These are phyloP conservation scores for Argyresthia goedartella DNA, from an alignment of 2,888 invertebrate genomes.

Conservation along the genomic window DNA sequence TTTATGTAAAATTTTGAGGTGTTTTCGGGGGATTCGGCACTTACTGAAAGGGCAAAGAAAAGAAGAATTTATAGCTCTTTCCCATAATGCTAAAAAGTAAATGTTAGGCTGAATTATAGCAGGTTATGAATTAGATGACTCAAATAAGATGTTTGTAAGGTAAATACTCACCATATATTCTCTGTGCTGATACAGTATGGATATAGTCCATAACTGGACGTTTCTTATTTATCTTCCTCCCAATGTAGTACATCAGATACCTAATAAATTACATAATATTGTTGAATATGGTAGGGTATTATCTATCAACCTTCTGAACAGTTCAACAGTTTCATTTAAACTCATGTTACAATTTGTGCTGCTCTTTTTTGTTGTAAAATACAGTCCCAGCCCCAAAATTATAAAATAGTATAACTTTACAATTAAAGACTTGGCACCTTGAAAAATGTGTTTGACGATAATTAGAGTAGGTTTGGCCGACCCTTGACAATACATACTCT, in stretches of 20 bases:
- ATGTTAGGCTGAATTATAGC: too few species aligned
- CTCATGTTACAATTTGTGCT: not conserved
- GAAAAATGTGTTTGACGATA: not conserved
- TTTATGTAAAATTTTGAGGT: too few species aligned
- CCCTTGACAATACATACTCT: not conserved
- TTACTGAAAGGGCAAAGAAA: too few species aligned
- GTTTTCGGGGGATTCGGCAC: too few species aligned
- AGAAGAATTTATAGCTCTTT: too few species aligned
- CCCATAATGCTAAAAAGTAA: too few species aligned
- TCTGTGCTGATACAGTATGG: conserved; percentile 77
- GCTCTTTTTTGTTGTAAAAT: not conserved
- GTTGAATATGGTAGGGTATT: not conserved
- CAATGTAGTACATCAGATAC: conserved; percentile 79
- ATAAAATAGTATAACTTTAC: not conserved
- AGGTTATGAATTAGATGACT: too few species aligned
- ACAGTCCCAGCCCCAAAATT: not conserved
- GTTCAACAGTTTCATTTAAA: not conserved
- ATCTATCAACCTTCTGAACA: not conserved
- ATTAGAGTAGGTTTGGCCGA: not conserved
- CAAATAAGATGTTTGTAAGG: too few species aligned
- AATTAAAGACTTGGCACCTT: not conserved
- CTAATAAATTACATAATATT: conserved; percentile 49
- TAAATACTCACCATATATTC: conserved; percentile 81
- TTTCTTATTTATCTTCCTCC: conserved; percentile 73
- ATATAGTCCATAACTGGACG: conserved; percentile 86